Percentiles rank a stretch among this genome's conserved stretches.
These are phyloP conservation scores for Notiomystis cincta DNA, from an alignment of 2,113 vertebrate genomes.

Conservation along the genomic window DNA sequence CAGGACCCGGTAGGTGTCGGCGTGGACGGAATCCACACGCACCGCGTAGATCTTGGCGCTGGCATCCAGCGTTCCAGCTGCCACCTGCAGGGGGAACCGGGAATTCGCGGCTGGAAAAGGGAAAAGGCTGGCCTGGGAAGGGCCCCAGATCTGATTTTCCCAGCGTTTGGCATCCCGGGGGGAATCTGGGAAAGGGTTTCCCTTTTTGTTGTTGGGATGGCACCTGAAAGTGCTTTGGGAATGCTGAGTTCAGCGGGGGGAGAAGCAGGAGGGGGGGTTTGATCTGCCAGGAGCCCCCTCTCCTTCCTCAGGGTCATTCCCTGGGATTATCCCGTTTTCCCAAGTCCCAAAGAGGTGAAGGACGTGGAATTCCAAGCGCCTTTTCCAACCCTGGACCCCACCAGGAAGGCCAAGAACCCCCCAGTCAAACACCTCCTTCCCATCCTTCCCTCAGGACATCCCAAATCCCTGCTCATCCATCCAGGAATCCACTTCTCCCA, in stretches of 20 bases:
- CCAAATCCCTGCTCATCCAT: no score
- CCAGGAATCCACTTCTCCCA: not conserved
- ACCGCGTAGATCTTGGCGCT: constrained; percentile 94
- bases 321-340: not conserved
- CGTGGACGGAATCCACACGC: constrained; percentile 88
- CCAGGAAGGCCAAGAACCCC: not conserved
- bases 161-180: not conserved
- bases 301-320: not conserved
- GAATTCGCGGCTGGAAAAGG: not conserved
- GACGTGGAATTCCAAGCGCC: accelerated
- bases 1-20: constrained; percentile 87
- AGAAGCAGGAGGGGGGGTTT: not conserved
- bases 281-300: not conserved
- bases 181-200: not conserved
- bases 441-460: not conserved
- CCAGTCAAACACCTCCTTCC: not conserved
- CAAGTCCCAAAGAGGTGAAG: not conserved
- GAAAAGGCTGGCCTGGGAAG: not conserved
- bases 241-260: no score
- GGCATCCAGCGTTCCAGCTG: constrained; percentile 90
- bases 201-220: not conserved
- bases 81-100: constrained; percentile 71
- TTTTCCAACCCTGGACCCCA: not conserved
- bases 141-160: not conserved
- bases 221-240: not conserved